Evolutionary conservation across 2,797 vertebrate genomes (phyloP).

Genomic region (Parotocinclus haroldoi): DNA sequence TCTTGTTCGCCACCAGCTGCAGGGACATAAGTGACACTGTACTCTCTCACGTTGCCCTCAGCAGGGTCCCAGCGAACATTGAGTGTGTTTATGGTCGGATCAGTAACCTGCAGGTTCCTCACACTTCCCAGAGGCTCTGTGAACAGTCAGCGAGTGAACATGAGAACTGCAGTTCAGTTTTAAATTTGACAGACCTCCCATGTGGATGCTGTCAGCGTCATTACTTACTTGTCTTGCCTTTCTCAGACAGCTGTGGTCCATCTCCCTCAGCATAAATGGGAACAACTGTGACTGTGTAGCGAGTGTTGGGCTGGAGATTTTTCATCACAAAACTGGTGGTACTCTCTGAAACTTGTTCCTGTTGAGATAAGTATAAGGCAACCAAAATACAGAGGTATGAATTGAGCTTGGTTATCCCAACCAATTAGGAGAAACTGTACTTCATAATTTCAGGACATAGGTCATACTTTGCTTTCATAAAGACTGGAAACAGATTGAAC

Average conservation of each 20-base stretch:
- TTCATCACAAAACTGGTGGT: constrained; percentile 83
- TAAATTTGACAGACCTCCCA: too few relatives aligned
- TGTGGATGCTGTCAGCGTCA: background rate
- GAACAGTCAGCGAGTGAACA: constrained; percentile 10
- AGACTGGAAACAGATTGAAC: too few relatives aligned
- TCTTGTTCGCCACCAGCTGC: constrained; percentile 76
- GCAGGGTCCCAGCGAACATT: constrained; percentile 92
- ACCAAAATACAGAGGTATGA: too few relatives aligned
- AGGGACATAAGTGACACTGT: constrained; percentile 84
- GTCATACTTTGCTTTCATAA: too few relatives aligned
- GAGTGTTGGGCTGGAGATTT: constrained; percentile 82
- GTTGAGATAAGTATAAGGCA: background rate
- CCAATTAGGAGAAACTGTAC: too few relatives aligned
- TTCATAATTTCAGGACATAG: too few relatives aligned
- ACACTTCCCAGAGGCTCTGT: constrained; percentile 85
- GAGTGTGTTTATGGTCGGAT: constrained; percentile 88
- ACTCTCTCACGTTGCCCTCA: constrained; percentile 88
- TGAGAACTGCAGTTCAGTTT: background rate
- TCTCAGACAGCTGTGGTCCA: constrained; percentile 80
- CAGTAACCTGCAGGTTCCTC: constrained; percentile 85
- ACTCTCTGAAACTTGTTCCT: constrained; percentile 90
- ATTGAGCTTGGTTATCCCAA: too few relatives aligned
- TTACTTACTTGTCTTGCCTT: constrained; percentile 84
- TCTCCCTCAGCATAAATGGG: constrained; percentile 90
- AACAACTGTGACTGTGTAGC: constrained; percentile 83